A percentile compares a stretch with the other conserved stretches of the same genome.
phyloP scores from a whole-genome alignment of 2,888 invertebrate genomes.

The Theodoxus fluviatilis region DNA sequence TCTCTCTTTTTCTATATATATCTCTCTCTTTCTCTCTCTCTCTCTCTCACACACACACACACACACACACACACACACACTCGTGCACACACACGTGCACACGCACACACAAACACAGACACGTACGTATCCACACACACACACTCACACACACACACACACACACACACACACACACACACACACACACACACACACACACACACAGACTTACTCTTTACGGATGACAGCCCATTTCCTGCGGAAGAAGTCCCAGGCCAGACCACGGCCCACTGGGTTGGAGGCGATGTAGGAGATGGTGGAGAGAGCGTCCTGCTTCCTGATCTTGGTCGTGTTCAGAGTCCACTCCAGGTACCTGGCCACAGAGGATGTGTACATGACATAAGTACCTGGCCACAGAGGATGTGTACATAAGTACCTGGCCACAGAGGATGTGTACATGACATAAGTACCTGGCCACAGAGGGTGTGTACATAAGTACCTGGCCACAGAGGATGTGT shows the following conservation, averaged over 20 bases:
- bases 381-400: too few relatives aligned
- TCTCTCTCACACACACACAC: background rate
- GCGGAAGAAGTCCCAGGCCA: conserved; percentile 59
- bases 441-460: too few relatives aligned
- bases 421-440: too few relatives aligned
- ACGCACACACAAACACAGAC: background rate
- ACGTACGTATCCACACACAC: background rate
- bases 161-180: conserved; percentile 13
- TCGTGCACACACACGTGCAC: background rate
- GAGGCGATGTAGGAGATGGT: conserved; percentile 46
- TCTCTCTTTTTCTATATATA: background rate
- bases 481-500: too few relatives aligned
- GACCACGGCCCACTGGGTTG: conserved; percentile 48
- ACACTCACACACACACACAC: background rate
- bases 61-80: background rate
- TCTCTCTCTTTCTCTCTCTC: conserved; percentile 13
- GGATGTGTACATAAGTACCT: too few relatives aligned
- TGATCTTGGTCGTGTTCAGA: conserved; percentile 41
- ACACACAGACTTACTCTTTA: conserved; percentile 55
- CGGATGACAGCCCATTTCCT: conserved; percentile 73
- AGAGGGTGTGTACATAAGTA: too few relatives aligned
- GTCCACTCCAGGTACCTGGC: conserved; percentile 51
- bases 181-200: conserved; percentile 23
- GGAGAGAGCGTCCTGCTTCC: conserved; percentile 53
- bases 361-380: too few relatives aligned